Base-by-base conservation (phyloP, 2,797 vertebrate species). In the Sebastes taczanowskii region DNA sequence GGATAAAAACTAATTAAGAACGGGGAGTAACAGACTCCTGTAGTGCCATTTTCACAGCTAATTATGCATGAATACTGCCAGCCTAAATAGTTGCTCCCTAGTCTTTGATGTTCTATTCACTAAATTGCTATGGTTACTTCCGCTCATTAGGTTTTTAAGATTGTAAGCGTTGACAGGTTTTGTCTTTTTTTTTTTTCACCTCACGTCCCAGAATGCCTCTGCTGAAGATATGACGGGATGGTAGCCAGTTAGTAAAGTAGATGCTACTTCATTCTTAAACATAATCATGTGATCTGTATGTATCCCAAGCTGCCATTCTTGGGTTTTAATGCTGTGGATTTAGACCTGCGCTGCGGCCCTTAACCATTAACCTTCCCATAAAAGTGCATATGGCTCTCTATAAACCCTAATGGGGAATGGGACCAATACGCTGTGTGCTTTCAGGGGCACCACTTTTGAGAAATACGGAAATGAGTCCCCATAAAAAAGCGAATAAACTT, bases 51-150 rank as follows among this genome's bases (percentile, higher is more conserved):
- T 95, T 95, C 90, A 93, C 83, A 87, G 91, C 94, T 95, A 95
- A 96, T 96, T 96, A 95, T 94, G 92, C 94, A 91, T 92, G 92
- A 95, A 94, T 93, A 88, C 88, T 89, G 90, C 82, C 94, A 93
- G 94, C 91, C 88, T 94, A 93, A 95, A 95, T 92, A 92, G 90
- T 91, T 90, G 92, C 90, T 94, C 84, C 87, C 86, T 72, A 69
- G 86, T 85, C 89, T 94, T 95, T 95, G 92, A 96, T 94, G 94
- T 94, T 93, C 89, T 87, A 94, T 89, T 88, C 72, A 70, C 89
- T 93, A 95, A 95, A 95, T 94, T 92, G 90, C 91, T 83, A 91
- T 89, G 84, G 91, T 94, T 94, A 93, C 89, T 92, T 95, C 89
- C 79, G 77, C 95, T 95, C 95, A 95, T 95, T 95, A 95, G 86